Conservation (phyloP, 2,113 vertebrate species). For the Bungarus multicinctus region DNA sequence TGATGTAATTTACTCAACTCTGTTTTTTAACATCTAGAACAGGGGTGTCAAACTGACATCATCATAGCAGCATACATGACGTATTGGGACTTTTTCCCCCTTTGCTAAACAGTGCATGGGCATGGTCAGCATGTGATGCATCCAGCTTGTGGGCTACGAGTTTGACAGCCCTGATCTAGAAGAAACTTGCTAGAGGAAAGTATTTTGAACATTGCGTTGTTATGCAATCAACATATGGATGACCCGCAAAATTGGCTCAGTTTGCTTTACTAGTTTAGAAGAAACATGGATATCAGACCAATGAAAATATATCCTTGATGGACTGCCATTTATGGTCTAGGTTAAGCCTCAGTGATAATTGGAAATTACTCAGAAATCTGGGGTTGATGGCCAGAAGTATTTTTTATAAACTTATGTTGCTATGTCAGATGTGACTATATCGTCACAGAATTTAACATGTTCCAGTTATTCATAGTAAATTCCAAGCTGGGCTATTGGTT, state of each 20-base stretch:
- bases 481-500: neutral
- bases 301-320: neutral
- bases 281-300: neutral
- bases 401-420: neutral
- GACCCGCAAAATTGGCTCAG: neutral
- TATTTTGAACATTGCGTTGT: neutral
- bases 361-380: neutral
- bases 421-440: neutral
- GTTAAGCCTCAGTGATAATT: neutral
- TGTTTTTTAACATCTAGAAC: neutral
- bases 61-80: accelerated
- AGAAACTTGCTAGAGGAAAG: neutral
- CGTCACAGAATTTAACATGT: neutral
- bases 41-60: neutral
- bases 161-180: neutral
- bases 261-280: neutral
- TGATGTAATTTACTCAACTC: neutral
- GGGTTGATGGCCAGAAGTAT: neutral
- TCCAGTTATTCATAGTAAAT: neutral
- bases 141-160: no score
- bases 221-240: neutral
- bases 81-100: no score
- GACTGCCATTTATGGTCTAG: neutral
- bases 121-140: no score
- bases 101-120: no score